A percentile compares a stretch with the other conserved stretches of the same genome.
phyloP scores from a whole-genome alignment of 2,888 invertebrate genomes.

The Erynnis tages region DNA sequence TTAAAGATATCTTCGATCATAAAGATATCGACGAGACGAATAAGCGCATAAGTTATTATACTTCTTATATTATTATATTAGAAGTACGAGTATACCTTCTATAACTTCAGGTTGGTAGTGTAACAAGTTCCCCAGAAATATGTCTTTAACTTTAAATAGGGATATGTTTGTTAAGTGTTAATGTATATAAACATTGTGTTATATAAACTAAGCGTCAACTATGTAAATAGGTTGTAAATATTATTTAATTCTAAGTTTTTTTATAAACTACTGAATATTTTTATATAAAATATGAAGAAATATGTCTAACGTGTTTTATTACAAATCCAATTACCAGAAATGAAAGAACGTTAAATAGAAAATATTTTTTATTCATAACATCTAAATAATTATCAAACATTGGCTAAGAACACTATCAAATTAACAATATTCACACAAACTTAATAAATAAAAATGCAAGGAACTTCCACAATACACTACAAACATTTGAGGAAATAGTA shows the following conservation, averaged over 20 bases:
- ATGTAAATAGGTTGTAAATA: constrained; percentile 73
- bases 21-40: too few species aligned
- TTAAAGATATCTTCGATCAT: too few species aligned
- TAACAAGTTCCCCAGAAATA: neutral
- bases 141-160: neutral
- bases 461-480: too few species aligned
- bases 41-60: too few species aligned
- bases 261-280: constrained; percentile 37
- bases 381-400: neutral
- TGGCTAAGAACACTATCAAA: neutral
- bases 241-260: constrained; percentile 45
- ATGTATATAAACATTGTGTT: constrained; percentile 26
- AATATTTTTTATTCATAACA: neutral
- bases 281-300: constrained; percentile 31
- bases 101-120: neutral
- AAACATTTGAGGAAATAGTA: too few species aligned
- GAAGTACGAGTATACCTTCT: too few species aligned
- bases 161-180: constrained; percentile 13
- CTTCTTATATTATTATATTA: too few species aligned
- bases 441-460: too few species aligned
- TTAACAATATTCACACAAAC: neutral
- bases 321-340: neutral
- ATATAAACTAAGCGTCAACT: constrained; percentile 31
- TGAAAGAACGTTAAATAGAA: neutral
- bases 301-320: constrained; percentile 1